Evolutionary conservation across 2,888 invertebrate species (phyloP), one percentile per base, ranked within the genome.

Genomic region (Cinara cedri): DNA sequence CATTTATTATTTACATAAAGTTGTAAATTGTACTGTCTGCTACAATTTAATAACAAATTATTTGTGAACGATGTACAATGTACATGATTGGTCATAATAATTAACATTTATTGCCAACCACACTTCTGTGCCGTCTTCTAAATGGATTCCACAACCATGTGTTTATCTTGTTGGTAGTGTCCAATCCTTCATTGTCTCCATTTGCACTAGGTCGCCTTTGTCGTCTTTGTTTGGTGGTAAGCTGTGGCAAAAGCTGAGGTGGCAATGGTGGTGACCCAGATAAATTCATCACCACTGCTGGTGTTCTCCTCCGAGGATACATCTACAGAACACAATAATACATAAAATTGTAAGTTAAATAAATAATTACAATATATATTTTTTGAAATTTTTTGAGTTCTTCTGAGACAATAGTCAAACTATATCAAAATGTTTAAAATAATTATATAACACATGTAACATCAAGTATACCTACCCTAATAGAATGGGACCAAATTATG

Each of bases 141-240:
- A 74, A 74, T 13, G 74, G 74, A 63, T 74, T 74, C 74, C 74
- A 74, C n/a, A 49, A 65, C 74, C 74, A 74, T 11, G 34, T 65
- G 10, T 44, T 54, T 6, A 42, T 54, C 54, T 74, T 74, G 51
- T 54, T 65, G 11, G 51, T 16, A 11, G 16, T 21, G 21, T 62
- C 62, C 0, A 21, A 21, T 16, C 16, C 34, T 16, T 74, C 74
- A 3, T 14, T 65, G 3, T 16, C 21, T 9, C 63, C n/a, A 13
- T 34, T 62, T 1, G 34, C n/a, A 11, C 26, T 74, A 21, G 34
- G 74, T 13, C 74, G 49, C 14, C 72, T 60, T n/a, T 62, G 62
- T 1, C 49, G 74, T 14, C 74, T 63, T 44, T 63, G 74, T 51
- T 74, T 74, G 16, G 42, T 19, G 11, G 21, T 51, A 1, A 42